Percentiles rank a stretch among this genome's conserved stretches.
phyloP scores from a whole-genome alignment of 2,113 vertebrate genomes.

The Piaya cayana region DNA sequence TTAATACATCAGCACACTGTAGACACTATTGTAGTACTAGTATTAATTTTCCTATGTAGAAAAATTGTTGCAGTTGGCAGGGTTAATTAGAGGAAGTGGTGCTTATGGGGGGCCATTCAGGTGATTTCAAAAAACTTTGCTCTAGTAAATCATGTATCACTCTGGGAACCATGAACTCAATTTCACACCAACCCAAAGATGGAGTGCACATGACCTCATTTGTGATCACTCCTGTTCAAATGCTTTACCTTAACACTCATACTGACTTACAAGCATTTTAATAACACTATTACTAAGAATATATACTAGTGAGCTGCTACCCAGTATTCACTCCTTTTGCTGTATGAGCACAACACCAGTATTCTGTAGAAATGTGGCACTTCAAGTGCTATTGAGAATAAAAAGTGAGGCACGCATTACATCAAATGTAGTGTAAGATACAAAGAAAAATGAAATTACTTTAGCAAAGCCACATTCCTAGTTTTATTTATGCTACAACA shows the following conservation, averaged over 20 bases:
- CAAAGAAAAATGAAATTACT: neutral
- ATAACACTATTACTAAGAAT: neutral
- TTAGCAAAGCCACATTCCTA: neutral
- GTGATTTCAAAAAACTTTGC: neutral
- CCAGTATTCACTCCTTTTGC: neutral
- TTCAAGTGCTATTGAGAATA: neutral
- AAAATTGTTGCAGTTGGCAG: neutral
- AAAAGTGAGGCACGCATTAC: neutral
- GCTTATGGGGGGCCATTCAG: neutral
- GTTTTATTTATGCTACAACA: neutral
- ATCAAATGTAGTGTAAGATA: neutral
- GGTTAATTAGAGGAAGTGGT: neutral
- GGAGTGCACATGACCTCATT: neutral
- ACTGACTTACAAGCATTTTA: neutral
- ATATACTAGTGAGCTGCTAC: neutral
- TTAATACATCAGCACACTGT: neutral
- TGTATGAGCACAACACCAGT: neutral
- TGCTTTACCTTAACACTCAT: neutral
- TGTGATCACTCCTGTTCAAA: neutral
- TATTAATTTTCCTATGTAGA: neutral
- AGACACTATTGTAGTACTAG: neutral
- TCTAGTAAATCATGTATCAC: neutral
- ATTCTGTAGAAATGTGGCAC: neutral
- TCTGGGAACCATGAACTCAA: neutral
- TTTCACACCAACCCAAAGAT: neutral